Evolutionary conservation across 2,113 vertebrate genomes (phyloP), one percentile per base, ranked within the genome.

Genomic region (Trematocara macrostoma): DNA sequence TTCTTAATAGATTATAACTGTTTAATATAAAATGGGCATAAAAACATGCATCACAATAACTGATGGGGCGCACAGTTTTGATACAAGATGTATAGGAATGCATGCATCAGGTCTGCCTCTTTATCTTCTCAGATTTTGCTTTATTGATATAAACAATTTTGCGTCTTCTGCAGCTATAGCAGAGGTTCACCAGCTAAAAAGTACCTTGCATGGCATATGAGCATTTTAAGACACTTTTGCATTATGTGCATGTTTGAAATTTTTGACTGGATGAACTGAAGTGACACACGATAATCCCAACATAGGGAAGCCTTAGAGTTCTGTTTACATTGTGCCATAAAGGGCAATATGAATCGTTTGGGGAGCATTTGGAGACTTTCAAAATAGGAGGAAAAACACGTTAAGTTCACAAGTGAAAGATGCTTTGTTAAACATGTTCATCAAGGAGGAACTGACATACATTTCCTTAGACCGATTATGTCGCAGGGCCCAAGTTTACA

Each of bases 281-380:
- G 56, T 59, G 56, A 59, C 26, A 59, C 29, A 5, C 14, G 4
- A 9, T 59, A 59, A 59, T 15, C 56, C 29, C 15, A 16, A 59
- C 5, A 59, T 12, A 31, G 11, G 23, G n/a, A 20, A 23, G 0
- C 38, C 38, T 45, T 71, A 1, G 38, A 71, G 7, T 26, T 0
- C 0, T 71, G 40, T 16, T 71, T 71, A 45, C 0, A 0, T 71
- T 71, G 14, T 0, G 8, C 67, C 20, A 16, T 71, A 71, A 15
- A 71, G n/a, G 8, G 20, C 0, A 20, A 71, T 45, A 0, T 71
- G 3, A 2, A 71, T 45, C 0, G 2, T 26, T 4, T 45, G 40
- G 20, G 67, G 40, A 71, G 2, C 20, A 69, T 69, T 69, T 40
- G 2, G 0, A 0, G 18, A 42, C 7, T 69, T 69, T 69, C 38